Percentiles rank a stretch among this genome's conserved stretches.
Evolutionary conservation across 1,140 invertebrate species (phyloP).

Genomic region (Pogonognathellus flavescens): DNA sequence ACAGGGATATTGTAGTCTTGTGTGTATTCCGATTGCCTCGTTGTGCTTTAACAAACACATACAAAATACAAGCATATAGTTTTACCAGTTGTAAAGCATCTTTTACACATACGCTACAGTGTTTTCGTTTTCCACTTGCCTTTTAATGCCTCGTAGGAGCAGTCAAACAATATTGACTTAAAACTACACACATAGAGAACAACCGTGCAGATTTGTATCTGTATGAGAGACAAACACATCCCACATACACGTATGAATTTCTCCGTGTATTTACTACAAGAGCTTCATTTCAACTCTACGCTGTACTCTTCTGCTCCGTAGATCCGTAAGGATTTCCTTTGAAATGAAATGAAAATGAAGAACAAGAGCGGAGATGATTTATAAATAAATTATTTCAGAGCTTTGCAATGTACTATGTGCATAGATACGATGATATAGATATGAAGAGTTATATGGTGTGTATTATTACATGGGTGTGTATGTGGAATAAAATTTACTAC

Average conservation of each 20-base stretch:
- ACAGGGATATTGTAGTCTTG: background rate
- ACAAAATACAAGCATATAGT: too few species aligned
- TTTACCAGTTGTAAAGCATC: background rate
- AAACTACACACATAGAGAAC: background rate
- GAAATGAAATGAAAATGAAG: background rate
- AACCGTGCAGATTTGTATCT: background rate
- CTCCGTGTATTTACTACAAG: background rate
- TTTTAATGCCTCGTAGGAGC: background rate
- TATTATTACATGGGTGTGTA: background rate
- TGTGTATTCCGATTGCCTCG: background rate
- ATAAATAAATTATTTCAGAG: background rate
- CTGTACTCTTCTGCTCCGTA: too few species aligned
- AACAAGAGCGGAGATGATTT: background rate
- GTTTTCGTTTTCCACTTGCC: too few species aligned
- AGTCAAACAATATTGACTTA: conserved; percentile 9
- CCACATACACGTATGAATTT: too few species aligned
- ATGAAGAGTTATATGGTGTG: too few species aligned
- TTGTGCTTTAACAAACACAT: background rate
- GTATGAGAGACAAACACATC: too few species aligned
- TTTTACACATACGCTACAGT: background rate
- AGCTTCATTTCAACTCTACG: background rate
- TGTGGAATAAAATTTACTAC: background rate
- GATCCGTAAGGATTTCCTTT: background rate
- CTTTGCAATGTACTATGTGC: background rate
- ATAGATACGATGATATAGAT: background rate